A percentile compares a stretch with the other conserved stretches of the same genome.
Conservation (phyloP, 2,797 vertebrate genomes). For the Bucorvus abyssinicus region DNA sequence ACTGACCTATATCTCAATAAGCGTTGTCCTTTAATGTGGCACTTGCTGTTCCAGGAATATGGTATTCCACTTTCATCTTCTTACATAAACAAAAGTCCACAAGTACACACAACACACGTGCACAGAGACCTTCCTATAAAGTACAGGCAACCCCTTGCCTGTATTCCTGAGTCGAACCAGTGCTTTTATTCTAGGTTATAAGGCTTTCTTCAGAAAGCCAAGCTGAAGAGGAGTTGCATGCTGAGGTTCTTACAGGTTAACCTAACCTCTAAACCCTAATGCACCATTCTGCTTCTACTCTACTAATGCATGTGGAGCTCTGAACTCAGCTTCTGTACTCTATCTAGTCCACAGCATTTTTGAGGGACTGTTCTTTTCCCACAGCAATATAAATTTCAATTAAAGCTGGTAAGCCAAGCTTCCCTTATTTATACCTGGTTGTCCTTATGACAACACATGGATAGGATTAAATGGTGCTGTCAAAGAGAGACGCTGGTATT, state of each 20-base stretch:
- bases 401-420: constrained; percentile 36
- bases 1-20: background rate
- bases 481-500: constrained; percentile 56
- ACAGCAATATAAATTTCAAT: constrained; percentile 35
- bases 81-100: background rate
- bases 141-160: background rate
- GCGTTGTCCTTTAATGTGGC: background rate
- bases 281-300: background rate
- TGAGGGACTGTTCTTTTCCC: constrained; percentile 6
- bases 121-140: background rate
- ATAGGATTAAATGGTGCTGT: constrained; percentile 59
- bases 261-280: background rate
- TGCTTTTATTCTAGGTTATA: background rate
- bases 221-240: background rate
- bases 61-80: background rate
- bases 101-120: background rate
- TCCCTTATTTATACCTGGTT: constrained; percentile 53
- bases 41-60: background rate
- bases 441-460: constrained; percentile 25
- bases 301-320: background rate
- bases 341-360: background rate
- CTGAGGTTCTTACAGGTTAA: background rate
- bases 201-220: background rate
- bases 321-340: background rate
- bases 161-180: background rate